These are phyloP conservation scores for Lutraria lutraria DNA, from an alignment of 2,888 invertebrate species.

Conservation along the genomic window DNA sequence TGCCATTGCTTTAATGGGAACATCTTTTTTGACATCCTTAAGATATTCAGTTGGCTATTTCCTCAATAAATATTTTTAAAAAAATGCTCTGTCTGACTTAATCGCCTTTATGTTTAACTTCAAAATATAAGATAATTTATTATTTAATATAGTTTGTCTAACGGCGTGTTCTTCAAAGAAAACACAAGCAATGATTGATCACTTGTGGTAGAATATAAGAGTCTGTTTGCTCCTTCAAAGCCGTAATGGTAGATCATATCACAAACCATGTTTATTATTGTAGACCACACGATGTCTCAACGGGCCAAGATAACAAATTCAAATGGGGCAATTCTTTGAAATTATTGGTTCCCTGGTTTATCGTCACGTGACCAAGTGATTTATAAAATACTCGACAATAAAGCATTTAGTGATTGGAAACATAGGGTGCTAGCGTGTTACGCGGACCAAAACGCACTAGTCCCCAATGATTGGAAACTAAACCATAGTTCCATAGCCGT, in stretches of 20 bases:
- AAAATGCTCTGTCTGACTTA: neutral
- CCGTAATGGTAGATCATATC: slow-evolving; percentile 7
- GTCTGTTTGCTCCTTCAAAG: neutral
- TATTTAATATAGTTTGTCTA: neutral
- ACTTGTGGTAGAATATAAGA: neutral
- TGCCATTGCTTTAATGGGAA: too few species aligned
- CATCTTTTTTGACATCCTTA: too few species aligned
- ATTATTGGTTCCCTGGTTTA: too few species aligned
- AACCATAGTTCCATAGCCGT: too few species aligned
- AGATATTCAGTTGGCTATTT: too few species aligned
- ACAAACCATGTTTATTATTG: neutral
- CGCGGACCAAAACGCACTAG: too few species aligned
- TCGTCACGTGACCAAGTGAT: too few species aligned
- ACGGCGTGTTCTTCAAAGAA: neutral
- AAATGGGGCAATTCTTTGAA: neutral
- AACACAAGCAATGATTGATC: neutral
- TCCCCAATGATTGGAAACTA: too few species aligned
- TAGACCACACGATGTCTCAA: neutral
- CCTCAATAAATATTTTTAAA: too few species aligned
- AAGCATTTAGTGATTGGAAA: too few species aligned
- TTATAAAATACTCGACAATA: too few species aligned
- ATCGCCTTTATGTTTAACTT: neutral
- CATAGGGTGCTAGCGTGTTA: too few species aligned
- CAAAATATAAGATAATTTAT: slow-evolving; percentile 18
- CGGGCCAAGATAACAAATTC: neutral